phyloP scores from a whole-genome alignment of 2,888 invertebrate genomes.

The Acleris holmiana region DNA sequence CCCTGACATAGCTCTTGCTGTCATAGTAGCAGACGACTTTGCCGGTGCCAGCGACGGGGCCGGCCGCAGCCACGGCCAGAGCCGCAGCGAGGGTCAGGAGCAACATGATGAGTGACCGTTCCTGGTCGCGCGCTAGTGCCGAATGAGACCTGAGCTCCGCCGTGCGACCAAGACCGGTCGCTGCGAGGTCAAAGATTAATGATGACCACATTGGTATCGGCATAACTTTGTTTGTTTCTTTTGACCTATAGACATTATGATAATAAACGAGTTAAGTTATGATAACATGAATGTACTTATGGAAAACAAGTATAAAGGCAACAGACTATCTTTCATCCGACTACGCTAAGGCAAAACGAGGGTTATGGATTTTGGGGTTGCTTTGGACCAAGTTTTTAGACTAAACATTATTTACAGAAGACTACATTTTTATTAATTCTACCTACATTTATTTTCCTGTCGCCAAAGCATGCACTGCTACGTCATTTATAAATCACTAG shows the following conservation, averaged over 20 bases:
- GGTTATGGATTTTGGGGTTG: too few relatives aligned
- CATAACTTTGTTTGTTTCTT: slow-evolving; percentile 36
- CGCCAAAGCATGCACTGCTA: too few relatives aligned
- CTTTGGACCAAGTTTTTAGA: too few relatives aligned
- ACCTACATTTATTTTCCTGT: too few relatives aligned
- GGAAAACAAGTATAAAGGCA: too few relatives aligned
- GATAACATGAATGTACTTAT: too few relatives aligned
- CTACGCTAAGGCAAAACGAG: too few relatives aligned
- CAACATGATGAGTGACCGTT: slow-evolving; percentile 67
- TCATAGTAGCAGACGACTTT: slow-evolving; percentile 90
- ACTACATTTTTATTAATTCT: too few relatives aligned
- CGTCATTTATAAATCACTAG: too few relatives aligned
- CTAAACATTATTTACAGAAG: too few relatives aligned
- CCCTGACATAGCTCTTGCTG: slow-evolving; percentile 87
- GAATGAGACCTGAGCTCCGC: slow-evolving; percentile 59
- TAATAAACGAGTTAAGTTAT: slow-evolving; percentile 3
- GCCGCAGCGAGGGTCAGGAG: slow-evolving; percentile 61
- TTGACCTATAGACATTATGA: slow-evolving; percentile 37
- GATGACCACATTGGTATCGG: slow-evolving; percentile 56
- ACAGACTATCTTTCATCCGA: too few relatives aligned
- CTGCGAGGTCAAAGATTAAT: slow-evolving; percentile 63
- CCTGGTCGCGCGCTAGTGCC: slow-evolving; percentile 64
- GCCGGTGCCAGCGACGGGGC: slow-evolving; percentile 68
- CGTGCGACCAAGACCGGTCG: slow-evolving; percentile 44
- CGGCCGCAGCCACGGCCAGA: slow-evolving; percentile 63